Evolutionary conservation across 2,113 vertebrate genomes (phyloP), one percentile per base, ranked within the genome.

Genomic region (Motacilla tschutschensis): DNA sequence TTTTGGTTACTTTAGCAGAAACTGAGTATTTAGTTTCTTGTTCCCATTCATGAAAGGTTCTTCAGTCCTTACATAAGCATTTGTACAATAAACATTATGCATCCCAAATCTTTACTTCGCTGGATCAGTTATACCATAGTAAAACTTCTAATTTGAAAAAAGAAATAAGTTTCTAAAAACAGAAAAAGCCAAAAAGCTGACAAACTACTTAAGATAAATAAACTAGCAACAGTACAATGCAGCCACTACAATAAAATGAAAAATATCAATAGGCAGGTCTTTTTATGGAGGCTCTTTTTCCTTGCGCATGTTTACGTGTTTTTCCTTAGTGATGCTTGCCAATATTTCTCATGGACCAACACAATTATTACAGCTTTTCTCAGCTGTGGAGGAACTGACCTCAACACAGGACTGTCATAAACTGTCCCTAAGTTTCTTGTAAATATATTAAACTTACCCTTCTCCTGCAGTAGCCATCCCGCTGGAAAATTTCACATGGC

Each of bases 341-440:
- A 88, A 78, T 48, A 65, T 48, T 79, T 91, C 81, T 95, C 72
- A 92, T 67, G 40, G 76, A 72, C 69, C 66, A 81, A 89, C 41
- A 57, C 64, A 75, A 59, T 75, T 71, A 73, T 6, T 41, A 67
- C 71, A 43, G 25, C 33, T 85, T 40, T 84, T 73, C 48, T 87
- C 65, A 91, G 81, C 62, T 57, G 15, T 24, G 60, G 62, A 85
- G 24, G 46, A 75, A 75, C 59, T 12, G 6, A 62, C 62, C 44
- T 71, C 35, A 71, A 63, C 15, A 28, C 58, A 85, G 48, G 54
- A 85, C 24, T 82, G 51, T 22, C 31, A 18, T 14, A 28, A 67
- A 33, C 33, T 48, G 48, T 72, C 69, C 26, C 0, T 43, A 83
- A 76, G 12, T 63, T 77, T 64, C 62, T n/a, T 85, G 48, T 59